A percentile compares a stretch with the other conserved stretches of the same genome.
Conservation (phyloP, 2,888 invertebrate species). For the Drosophila parthenogenetica region DNA sequence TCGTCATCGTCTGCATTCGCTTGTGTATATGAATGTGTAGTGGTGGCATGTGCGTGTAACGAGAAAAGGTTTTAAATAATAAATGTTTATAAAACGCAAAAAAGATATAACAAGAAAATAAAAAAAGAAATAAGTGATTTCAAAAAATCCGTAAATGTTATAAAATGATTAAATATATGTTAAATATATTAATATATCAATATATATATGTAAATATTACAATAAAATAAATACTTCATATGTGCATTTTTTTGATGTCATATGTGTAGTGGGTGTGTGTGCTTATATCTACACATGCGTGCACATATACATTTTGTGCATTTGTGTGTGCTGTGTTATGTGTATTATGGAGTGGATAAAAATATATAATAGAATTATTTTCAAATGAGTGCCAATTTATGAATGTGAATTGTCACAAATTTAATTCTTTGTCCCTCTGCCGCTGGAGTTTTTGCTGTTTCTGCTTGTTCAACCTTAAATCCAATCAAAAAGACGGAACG, state of each 20-base stretch:
- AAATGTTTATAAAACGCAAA: constrained; percentile 9
- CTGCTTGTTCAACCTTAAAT: background rate
- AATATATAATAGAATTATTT: constrained; percentile 9
- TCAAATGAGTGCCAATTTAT: constrained; percentile 29
- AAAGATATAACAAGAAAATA: constrained; percentile 1
- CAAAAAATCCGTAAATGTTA: too few species aligned
- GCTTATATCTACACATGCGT: background rate
- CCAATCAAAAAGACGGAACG: constrained; percentile 10
- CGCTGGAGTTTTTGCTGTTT: background rate
- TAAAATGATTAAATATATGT: too few species aligned
- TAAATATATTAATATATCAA: background rate
- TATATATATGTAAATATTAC: too few species aligned
- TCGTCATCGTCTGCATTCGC: constrained; percentile 44
- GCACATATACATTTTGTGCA: background rate
- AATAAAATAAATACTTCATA: background rate
- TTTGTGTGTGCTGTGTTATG: background rate
- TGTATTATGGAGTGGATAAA: constrained; percentile 14
- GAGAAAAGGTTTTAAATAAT: constrained; percentile 37
- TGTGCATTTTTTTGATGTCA: background rate
- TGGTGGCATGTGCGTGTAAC: constrained; percentile 46
- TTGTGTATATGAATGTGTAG: constrained; percentile 17
- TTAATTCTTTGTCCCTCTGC: constrained; percentile 14
- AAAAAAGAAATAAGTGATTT: constrained; percentile 5
- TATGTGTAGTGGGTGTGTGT: background rate
- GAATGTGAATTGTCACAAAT: constrained; percentile 13